Evolutionary conservation across 2,888 invertebrate genomes (phyloP).

Genomic region (Antitype chi): DNA sequence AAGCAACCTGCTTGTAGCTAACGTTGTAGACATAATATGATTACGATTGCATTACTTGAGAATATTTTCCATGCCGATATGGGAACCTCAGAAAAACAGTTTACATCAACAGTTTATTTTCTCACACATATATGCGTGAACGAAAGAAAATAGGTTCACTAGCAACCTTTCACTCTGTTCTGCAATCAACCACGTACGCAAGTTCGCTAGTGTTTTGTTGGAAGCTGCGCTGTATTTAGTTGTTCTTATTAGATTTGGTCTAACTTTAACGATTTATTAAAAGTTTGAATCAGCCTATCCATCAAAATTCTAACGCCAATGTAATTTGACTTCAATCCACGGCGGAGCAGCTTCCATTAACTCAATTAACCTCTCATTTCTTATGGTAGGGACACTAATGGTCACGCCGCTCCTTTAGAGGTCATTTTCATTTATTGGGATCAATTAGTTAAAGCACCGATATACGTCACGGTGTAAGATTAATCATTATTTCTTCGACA

Average conservation of each 20-base stretch:
- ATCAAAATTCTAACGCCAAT: slow-evolving; percentile 59
- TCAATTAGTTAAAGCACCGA: slow-evolving; percentile 79
- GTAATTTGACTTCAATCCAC: slow-evolving; percentile 69
- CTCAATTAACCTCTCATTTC: slow-evolving; percentile 87
- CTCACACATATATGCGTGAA: slow-evolving; percentile 39
- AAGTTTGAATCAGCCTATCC: slow-evolving; percentile 48
- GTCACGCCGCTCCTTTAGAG: slow-evolving; percentile 79
- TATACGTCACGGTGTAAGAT: slow-evolving; percentile 30
- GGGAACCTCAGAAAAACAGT: slow-evolving; percentile 47
- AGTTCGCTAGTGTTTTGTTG: not conserved
- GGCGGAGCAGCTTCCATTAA: slow-evolving; percentile 76
- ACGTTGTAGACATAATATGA: slow-evolving; percentile 52
- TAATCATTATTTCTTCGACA: slow-evolving; percentile 41
- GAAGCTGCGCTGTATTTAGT: not conserved
- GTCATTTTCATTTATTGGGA: slow-evolving; percentile 84
- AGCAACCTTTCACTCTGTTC: slow-evolving; percentile 39
- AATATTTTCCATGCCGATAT: slow-evolving; percentile 45
- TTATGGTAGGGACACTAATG: slow-evolving; percentile 80
- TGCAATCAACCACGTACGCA: slow-evolving; percentile 12
- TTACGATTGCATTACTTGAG: slow-evolving; percentile 52
- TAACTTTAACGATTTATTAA: slow-evolving; percentile 40
- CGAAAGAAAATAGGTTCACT: slow-evolving; percentile 35
- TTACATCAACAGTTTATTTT: slow-evolving; percentile 44
- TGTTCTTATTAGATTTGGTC: slow-evolving; percentile 11
- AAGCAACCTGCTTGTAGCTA: slow-evolving; percentile 40